Evolutionary conservation across 2,113 vertebrate genomes (phyloP).

Genomic region (Jacana jacana): DNA sequence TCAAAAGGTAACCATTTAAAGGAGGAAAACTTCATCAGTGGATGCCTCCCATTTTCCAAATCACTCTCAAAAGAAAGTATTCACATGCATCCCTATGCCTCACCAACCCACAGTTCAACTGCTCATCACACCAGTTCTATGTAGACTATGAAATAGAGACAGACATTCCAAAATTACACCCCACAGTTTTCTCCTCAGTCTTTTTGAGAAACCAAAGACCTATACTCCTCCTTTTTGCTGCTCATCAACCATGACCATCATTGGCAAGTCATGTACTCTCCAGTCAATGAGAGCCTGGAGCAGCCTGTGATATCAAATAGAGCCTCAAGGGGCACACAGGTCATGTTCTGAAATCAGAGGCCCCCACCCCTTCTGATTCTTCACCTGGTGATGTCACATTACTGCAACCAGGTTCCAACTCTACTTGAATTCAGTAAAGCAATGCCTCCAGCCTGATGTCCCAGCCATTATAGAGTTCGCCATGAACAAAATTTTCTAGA

Average conservation of each 20-base stretch:
- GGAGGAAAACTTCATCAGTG: not conserved
- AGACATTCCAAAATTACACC: not conserved
- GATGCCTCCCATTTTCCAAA: not conserved
- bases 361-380: not conserved
- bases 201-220: not conserved
- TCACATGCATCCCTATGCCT: not conserved
- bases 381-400: not conserved
- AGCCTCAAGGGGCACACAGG: not conserved
- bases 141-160: not conserved
- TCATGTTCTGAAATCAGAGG: not conserved
- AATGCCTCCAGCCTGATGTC: not conserved
- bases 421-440: not conserved
- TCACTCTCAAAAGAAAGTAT: not conserved
- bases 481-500: not conserved
- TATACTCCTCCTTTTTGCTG: not conserved
- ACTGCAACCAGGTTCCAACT: not conserved
- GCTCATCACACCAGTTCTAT: not conserved
- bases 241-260: not conserved
- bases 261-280: not conserved
- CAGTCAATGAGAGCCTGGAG: not conserved
- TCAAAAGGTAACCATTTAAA: not conserved
- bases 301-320: not conserved
- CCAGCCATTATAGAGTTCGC: not conserved
- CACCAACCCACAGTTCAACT: not conserved
- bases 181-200: not conserved